Evolutionary conservation across 2,797 vertebrate species (phyloP), one percentile per base, ranked within the genome.

Genomic region (Eremophila alpestris): DNA sequence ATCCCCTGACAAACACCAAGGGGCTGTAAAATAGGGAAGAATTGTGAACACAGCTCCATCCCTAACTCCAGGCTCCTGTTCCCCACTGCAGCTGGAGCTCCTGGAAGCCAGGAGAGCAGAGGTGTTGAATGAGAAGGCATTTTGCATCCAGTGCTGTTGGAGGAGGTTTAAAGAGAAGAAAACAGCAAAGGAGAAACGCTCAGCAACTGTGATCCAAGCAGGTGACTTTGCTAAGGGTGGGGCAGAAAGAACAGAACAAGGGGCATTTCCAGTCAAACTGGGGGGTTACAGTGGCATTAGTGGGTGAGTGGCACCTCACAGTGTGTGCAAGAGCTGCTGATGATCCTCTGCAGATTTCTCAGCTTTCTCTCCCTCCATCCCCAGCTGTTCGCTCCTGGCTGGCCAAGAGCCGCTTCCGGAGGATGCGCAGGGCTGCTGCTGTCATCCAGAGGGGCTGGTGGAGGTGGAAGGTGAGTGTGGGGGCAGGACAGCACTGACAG

Each of bases 131-230:
- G 92, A 83, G 83, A 98, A 97, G 89, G 99, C 98, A 30, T 98
- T 98, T 87, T 97, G 97, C 95, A 99, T 99, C 94, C 99, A 99
- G 98, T 98, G 98, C 93, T 98, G 98, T 96, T 99, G 99, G 99
- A 98, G 97, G 56, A 97, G 96, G 83, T 96, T 98, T 94, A 97
- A 87, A 83, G 94, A 78, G 13, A 97, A 94, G 89, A 98, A 97
- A 94, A 80, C 89, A 55, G 97, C 91, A 1, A 92, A 95, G 91
- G 97, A 95, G 93, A 98, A 92, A 30, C 85, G 7, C 60, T 98
- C 98, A 5, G 98, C 98, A 23, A 97, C 97, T 26, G 88, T 98
- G 67, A 99, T 99, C 97, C 99, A 99, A 98, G 98, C 99, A 98
- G 99, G 99, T 99, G 98, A 77, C 12, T 22, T 22, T 11, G 4